Evolutionary conservation across 2,113 vertebrate species (phyloP).

Genomic region (Spermophilus dauricus): DNA sequence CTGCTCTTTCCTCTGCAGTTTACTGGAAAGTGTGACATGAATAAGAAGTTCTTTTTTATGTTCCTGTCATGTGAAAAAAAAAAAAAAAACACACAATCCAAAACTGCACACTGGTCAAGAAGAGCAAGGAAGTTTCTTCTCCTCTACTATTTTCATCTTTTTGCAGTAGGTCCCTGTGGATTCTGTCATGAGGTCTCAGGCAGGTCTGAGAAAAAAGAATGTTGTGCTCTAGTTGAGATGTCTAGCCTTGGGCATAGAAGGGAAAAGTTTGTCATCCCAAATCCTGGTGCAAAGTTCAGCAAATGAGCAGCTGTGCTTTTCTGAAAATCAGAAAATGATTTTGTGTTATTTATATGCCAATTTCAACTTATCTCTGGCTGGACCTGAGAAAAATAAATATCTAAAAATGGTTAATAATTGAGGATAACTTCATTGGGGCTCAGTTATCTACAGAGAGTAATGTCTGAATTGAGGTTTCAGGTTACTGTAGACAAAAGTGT

Average conservation of each 20-base stretch:
- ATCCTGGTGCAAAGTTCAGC: neutral
- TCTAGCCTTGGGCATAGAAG: neutral
- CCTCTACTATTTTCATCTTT: neutral
- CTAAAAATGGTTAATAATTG: slow-evolving; percentile 23
- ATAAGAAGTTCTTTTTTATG: neutral
- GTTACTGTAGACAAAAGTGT: neutral
- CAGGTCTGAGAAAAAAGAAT: neutral
- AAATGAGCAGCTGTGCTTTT: neutral
- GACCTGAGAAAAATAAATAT: slow-evolving; percentile 36
- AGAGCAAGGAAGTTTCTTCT: neutral
- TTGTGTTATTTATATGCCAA: neutral
- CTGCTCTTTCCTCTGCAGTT: neutral
- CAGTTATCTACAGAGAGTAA: neutral
- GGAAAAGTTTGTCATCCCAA: neutral
- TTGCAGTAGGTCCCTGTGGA: fast-evolving
- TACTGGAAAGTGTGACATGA: neutral
- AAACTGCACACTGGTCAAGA: neutral
- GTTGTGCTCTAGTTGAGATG: neutral
- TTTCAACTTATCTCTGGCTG: slow-evolving; percentile 12
- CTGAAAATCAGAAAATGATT: slow-evolving; percentile 14
- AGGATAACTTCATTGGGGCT: neutral
- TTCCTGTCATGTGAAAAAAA: neutral
- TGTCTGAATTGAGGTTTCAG: neutral
- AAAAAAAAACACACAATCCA: neutral
- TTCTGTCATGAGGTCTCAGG: neutral